Conservation (phyloP, 2,113 vertebrate genomes). For the Amblyopsis rosae region DNA sequence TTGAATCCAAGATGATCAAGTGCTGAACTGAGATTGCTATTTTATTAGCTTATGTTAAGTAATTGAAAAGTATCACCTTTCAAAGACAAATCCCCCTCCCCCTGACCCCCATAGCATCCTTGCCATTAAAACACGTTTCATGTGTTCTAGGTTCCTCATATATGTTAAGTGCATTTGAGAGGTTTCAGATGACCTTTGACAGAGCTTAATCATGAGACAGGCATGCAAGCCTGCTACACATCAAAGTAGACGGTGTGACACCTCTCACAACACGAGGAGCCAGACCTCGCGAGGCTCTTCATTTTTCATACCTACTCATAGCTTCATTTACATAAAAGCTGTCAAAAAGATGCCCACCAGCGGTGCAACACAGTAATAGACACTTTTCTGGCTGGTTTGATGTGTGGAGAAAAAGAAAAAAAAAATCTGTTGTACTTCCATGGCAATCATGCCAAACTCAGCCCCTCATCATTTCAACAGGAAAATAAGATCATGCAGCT, state of each 20-base stretch:
- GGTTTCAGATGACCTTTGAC: conserved; percentile 64
- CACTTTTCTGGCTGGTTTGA: conserved; percentile 57
- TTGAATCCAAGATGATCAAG: too few relatives aligned
- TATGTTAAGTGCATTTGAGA: conserved; percentile 28
- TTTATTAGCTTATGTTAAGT: too few relatives aligned
- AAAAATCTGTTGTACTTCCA: conserved; percentile 12
- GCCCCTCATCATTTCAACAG: conserved; percentile 65
- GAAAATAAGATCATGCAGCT: conserved; percentile 57
- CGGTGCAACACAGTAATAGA: conserved; percentile 63
- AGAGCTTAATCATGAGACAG: conserved; percentile 70
- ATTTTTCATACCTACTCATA: conserved; percentile 56
- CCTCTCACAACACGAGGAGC: conserved; percentile 59
- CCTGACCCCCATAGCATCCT: conserved; percentile 19
- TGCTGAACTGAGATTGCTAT: too few relatives aligned
- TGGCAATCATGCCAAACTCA: conserved; percentile 52
- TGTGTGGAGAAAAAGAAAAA: conserved; percentile 17
- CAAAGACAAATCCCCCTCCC: too few relatives aligned
- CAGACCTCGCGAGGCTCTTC: conserved; percentile 55
- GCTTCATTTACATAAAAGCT: conserved; percentile 74
- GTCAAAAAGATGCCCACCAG: conserved; percentile 63
- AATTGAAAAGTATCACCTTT: too few relatives aligned
- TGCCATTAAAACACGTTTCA: conserved; percentile 47
- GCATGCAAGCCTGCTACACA: conserved; percentile 58
- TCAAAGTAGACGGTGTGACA: conserved; percentile 68
- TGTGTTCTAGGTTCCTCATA: neutral